Conservation (phyloP, 2,797 vertebrate genomes). For the Halcyon chelicuti region DNA sequence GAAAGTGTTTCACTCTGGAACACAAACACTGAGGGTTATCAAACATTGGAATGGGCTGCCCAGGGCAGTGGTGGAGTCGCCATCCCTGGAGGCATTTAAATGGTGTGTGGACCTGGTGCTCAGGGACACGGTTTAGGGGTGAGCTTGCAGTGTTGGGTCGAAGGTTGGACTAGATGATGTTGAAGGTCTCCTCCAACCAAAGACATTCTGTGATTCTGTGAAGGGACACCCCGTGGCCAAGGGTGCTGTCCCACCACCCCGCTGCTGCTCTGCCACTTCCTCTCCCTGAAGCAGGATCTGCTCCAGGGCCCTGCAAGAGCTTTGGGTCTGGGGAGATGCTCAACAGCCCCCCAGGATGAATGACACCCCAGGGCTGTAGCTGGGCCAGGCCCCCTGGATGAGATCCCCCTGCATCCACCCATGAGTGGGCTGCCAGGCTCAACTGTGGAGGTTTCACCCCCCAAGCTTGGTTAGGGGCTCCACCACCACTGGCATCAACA, state of each 20-base stretch:
- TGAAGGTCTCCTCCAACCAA: no score
- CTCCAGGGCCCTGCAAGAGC: neutral
- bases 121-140: no score
- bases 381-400: neutral
- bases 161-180: no score
- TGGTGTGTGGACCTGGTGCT: no score
- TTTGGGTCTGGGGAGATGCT: neutral
- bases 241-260: neutral
- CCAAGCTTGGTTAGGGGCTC: neutral
- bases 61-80: no score
- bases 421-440: fast-evolving
- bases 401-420: neutral
- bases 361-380: fast-evolving
- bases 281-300: neutral
- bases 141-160: no score
- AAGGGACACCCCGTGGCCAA: neutral
- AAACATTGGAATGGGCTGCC: no score
- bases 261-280: neutral
- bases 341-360: fast-evolving
- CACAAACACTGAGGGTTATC: neutral
- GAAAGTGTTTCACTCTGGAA: neutral
- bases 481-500: neutral
- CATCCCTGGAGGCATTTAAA: no score
- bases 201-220: no score
- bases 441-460: fast-evolving